Evolutionary conservation across 2,797 vertebrate species (phyloP).

Genomic region (Kryptopterus vitreolus): DNA sequence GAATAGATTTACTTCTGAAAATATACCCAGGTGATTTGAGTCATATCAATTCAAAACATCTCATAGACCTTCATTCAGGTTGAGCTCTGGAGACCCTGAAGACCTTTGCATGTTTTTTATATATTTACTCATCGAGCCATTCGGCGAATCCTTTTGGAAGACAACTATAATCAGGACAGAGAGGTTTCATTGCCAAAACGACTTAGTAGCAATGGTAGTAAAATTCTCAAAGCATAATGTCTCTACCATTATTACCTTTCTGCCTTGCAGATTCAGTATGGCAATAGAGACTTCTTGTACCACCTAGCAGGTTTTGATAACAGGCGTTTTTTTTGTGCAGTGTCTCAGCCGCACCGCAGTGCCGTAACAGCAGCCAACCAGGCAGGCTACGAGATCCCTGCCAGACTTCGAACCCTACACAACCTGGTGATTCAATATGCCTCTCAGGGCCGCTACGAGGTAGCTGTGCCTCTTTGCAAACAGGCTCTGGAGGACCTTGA

Average conservation of each 20-base stretch:
- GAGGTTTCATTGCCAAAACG: not conserved
- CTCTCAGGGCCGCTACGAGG: slow-evolving; percentile 86
- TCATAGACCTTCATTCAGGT: not conserved
- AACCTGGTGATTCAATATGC: slow-evolving; percentile 91
- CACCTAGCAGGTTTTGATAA: slow-evolving; percentile 6
- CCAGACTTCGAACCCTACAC: slow-evolving; percentile 85
- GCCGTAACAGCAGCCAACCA: slow-evolving; percentile 78
- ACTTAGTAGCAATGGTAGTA: not conserved
- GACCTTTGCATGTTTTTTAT: not conserved
- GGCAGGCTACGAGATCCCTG: slow-evolving; percentile 86
- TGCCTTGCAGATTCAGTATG: not conserved
- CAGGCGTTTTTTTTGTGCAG: slow-evolving; percentile 55
- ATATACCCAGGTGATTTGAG: not conserved
- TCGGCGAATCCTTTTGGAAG: not conserved
- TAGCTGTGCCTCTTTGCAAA: slow-evolving; percentile 86
- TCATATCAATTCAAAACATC: not conserved
- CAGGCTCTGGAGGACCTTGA: slow-evolving; percentile 89
- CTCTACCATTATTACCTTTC: not conserved
- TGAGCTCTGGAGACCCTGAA: not conserved
- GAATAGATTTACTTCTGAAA: not conserved
- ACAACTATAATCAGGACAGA: not conserved
- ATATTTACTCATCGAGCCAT: not conserved
- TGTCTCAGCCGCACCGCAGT: slow-evolving; percentile 68
- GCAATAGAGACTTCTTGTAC: not conserved
- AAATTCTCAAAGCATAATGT: not conserved